A percentile compares a stretch with the other conserved stretches of the same genome.
phyloP scores from a whole-genome alignment of 2,797 vertebrate genomes.

The Danio jaintianensis region DNA sequence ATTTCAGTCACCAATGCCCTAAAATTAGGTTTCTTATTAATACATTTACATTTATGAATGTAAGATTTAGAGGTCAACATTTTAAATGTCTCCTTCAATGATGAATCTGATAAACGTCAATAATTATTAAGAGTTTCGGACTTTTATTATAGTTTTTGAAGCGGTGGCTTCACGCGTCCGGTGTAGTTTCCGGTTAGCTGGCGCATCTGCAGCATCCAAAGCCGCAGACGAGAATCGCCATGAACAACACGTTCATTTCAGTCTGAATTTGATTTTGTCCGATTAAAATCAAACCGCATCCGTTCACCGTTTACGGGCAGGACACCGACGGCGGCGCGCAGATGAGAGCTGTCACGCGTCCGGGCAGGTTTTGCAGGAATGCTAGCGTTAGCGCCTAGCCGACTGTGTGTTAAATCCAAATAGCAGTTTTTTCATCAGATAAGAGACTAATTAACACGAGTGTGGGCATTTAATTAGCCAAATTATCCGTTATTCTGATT shows the following conservation, averaged over 20 bases:
- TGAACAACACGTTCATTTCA: slow-evolving; percentile 22
- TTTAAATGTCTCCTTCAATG: not conserved
- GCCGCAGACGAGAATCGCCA: slow-evolving; percentile 39
- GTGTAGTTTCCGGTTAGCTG: slow-evolving; percentile 45
- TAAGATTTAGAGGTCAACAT: not conserved
- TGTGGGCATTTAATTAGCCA: not conserved
- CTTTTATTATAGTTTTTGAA: slow-evolving; percentile 5
- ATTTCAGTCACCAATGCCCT: too few species aligned
- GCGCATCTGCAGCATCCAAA: slow-evolving; percentile 51
- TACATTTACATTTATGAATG: too few species aligned
- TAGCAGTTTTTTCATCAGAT: not conserved
- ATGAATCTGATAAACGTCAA: not conserved
- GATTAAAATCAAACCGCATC: not conserved
- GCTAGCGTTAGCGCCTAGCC: slow-evolving; percentile 33
- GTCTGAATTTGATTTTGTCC: not conserved
- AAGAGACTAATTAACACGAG: not conserved
- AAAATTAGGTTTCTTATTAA: too few species aligned
- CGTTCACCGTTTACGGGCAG: slow-evolving; percentile 32
- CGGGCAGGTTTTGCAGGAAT: slow-evolving; percentile 22
- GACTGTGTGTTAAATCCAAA: not conserved
- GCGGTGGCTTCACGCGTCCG: slow-evolving; percentile 24
- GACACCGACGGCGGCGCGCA: slow-evolving; percentile 18
- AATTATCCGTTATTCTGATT: not conserved
- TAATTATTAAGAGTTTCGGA: not conserved
- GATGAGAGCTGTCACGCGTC: slow-evolving; percentile 3